These are phyloP conservation scores for Drosophila aldrichi DNA, from an alignment of 2,888 invertebrate species.

Conservation along the genomic window DNA sequence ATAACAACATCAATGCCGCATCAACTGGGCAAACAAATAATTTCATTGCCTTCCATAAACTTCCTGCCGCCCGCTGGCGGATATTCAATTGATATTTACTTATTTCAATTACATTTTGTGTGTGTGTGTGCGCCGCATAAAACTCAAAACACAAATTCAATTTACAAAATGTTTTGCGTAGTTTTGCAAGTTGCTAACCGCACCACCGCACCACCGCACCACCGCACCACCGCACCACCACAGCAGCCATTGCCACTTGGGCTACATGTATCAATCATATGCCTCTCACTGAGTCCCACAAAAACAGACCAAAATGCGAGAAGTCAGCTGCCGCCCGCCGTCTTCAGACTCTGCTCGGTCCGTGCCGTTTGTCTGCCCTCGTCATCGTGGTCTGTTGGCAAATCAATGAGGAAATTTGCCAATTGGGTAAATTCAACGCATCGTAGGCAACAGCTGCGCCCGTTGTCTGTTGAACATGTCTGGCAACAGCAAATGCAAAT, in stretches of 20 bases:
- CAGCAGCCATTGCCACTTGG: slow-evolving; percentile 3
- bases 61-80: slow-evolving; percentile 66
- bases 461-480: slow-evolving; percentile 29
- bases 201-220: background rate
- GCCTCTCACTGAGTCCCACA: slow-evolving; percentile 15
- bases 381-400: slow-evolving; percentile 61
- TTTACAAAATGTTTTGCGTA: slow-evolving; percentile 79
- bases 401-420: slow-evolving; percentile 76
- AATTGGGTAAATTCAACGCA: slow-evolving; percentile 68
- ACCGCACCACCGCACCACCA: background rate
- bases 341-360: too few relatives aligned
- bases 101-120: slow-evolving; percentile 75
- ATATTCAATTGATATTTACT: slow-evolving; percentile 78
- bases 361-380: slow-evolving; percentile 14
- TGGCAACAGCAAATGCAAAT: slow-evolving; percentile 56
- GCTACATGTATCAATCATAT: slow-evolving; percentile 41
- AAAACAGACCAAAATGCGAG: slow-evolving; percentile 16
- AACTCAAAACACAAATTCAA: slow-evolving; percentile 67
- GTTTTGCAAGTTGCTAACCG: slow-evolving; percentile 51
- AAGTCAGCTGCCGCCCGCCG: slow-evolving; percentile 28
- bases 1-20: slow-evolving; percentile 27
- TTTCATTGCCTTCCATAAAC: slow-evolving; percentile 70
- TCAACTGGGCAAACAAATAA: slow-evolving; percentile 52
- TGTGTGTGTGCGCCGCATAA: slow-evolving; percentile 39
- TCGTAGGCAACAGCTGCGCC: slow-evolving; percentile 48